These are phyloP conservation scores for Acanthurus tractus DNA, from an alignment of 2,797 vertebrate species.

Conservation along the genomic window DNA sequence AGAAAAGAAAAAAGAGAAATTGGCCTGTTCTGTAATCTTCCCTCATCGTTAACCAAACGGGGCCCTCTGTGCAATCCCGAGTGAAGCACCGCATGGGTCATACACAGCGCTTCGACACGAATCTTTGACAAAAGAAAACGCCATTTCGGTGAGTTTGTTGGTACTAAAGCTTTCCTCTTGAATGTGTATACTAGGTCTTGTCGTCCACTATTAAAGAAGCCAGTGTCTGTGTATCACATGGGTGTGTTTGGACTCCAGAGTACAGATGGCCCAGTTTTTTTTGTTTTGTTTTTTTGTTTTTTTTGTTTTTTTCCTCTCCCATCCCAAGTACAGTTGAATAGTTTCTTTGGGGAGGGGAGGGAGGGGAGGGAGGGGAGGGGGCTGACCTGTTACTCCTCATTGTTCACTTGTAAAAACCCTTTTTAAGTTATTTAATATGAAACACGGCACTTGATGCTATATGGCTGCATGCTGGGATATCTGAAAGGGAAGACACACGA, in stretches of 20 bases:
- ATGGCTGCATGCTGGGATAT: constrained; percentile 87
- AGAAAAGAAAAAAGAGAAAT: constrained; percentile 50
- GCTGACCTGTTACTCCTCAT: constrained; percentile 74
- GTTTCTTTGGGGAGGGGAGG: constrained; percentile 53
- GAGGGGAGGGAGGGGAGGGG: background rate
- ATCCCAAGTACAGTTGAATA: constrained; percentile 65
- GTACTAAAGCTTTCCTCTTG: constrained; percentile 89
- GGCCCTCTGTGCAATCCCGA: constrained; percentile 73
- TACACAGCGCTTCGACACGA: constrained; percentile 61
- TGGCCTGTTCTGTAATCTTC: constrained; percentile 65
- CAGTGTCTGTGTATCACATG: constrained; percentile 44
- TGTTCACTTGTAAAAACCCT: constrained; percentile 71
- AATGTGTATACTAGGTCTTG: constrained; percentile 80
- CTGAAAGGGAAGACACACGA: constrained; percentile 82
- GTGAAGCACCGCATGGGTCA: constrained; percentile 69
- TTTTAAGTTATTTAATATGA: constrained; percentile 78
- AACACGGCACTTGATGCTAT: constrained; percentile 86
- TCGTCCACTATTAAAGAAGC: constrained; percentile 68
- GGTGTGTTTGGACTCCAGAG: constrained; percentile 64
- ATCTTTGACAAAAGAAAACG: constrained; percentile 65
- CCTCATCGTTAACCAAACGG: constrained; percentile 82
- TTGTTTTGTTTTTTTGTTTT: background rate
- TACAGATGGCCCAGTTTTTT: constrained; percentile 77
- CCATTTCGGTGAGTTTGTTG: constrained; percentile 79
- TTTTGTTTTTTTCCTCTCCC: constrained; percentile 34